These are phyloP conservation scores for Coenonympha arcania DNA, from an alignment of 2,888 invertebrate species.

Conservation along the genomic window DNA sequence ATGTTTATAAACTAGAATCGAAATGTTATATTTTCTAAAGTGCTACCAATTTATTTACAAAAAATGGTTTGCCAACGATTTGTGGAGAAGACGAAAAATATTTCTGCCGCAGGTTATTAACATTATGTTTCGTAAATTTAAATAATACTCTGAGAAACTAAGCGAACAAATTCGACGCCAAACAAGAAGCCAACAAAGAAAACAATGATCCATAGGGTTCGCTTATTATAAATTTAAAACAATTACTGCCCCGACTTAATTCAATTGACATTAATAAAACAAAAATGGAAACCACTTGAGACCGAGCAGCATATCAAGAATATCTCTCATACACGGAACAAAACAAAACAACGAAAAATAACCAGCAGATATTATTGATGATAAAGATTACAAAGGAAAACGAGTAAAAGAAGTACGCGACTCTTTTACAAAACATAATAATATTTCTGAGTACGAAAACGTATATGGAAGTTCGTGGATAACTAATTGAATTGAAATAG, in stretches of 20 bases:
- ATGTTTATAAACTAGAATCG: no score
- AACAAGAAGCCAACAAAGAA: constrained; percentile 11
- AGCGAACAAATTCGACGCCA: background rate
- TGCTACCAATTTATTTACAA: no score
- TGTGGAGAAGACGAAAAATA: no score
- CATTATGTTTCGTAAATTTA: background rate
- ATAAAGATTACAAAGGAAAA: constrained; percentile 27
- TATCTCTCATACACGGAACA: constrained; percentile 21
- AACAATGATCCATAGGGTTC: constrained; percentile 13
- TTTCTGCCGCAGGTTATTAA: no score
- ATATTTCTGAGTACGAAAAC: constrained; percentile 40
- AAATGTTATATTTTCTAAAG: no score
- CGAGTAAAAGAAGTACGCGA: constrained; percentile 22
- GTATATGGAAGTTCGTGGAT: constrained; percentile 52
- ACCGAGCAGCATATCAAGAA: constrained; percentile 25
- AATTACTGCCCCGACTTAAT: constrained; percentile 26
- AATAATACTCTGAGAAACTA: background rate
- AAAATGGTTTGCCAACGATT: no score
- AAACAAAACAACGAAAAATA: constrained; percentile 21
- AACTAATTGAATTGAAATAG: constrained; percentile 66
- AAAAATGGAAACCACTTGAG: constrained; percentile 27
- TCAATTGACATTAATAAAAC: constrained; percentile 29
- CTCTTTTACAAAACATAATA: constrained; percentile 27
- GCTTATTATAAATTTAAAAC: constrained; percentile 23
- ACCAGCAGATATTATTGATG: constrained; percentile 24